Conservation (phyloP, 2,113 vertebrate species). For the Arizona elegans region DNA sequence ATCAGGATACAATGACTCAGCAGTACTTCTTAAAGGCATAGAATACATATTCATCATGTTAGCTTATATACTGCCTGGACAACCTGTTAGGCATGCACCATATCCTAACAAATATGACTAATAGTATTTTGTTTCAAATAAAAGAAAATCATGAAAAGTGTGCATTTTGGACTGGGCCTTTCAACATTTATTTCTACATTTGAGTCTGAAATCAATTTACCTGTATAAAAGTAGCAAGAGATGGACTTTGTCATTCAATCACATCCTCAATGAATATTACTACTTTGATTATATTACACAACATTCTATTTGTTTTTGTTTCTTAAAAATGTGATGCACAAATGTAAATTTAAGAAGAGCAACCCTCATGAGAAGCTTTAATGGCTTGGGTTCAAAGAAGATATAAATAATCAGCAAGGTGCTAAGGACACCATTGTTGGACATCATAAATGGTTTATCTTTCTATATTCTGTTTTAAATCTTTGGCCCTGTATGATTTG, state of each 20-base stretch:
- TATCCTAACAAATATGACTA: background rate
- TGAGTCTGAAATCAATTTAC: background rate
- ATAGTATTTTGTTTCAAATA: background rate
- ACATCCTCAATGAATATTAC: background rate
- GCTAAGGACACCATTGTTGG: background rate
- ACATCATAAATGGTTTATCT: background rate
- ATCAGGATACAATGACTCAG: too few relatives aligned
- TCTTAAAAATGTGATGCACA: background rate
- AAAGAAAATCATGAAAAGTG: background rate
- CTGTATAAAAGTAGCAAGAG: background rate
- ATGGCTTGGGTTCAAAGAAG: background rate
- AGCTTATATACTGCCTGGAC: too few relatives aligned
- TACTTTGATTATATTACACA: background rate
- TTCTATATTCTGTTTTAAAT: background rate
- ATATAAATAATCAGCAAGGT: background rate
- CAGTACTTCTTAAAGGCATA: too few relatives aligned
- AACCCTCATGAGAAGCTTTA: background rate
- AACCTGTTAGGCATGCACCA: too few relatives aligned
- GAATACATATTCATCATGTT: too few relatives aligned
- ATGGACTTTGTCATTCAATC: background rate
- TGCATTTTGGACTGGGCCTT: background rate
- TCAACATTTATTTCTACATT: background rate
- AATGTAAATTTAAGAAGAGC: background rate
- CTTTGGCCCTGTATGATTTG: background rate
- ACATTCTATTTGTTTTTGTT: background rate